phyloP scores from a whole-genome alignment of 2,888 invertebrate genomes.

The Ferdinandea cuprea region DNA sequence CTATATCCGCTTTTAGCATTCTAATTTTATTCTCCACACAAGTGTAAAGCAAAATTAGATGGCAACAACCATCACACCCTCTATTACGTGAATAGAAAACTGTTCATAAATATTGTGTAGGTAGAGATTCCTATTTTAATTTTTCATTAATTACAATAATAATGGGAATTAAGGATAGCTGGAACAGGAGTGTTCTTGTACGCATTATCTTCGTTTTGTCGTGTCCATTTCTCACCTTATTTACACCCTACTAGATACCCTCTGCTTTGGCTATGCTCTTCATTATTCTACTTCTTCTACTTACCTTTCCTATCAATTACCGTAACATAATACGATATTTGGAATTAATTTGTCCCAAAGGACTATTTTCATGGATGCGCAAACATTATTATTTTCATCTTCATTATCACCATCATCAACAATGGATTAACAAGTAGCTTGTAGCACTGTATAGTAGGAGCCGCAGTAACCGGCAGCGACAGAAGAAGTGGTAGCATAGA shows the following conservation, averaged over 20 bases:
- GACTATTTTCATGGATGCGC: conserved; percentile 71
- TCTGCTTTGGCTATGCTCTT: conserved; percentile 35
- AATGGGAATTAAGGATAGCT: conserved; percentile 37
- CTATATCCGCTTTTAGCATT: neutral
- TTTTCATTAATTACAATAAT: conserved; percentile 54
- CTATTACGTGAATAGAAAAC: neutral
- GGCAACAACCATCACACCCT: neutral
- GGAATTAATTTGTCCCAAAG: conserved; percentile 72
- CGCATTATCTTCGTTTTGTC: conserved; percentile 19
- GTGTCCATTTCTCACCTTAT: conserved; percentile 29
- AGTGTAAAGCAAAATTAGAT: neutral
- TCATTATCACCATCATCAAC: conserved; percentile 65
- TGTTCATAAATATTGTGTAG: conserved; percentile 1
- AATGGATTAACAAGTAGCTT: conserved; percentile 27
- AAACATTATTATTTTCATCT: conserved; percentile 69
- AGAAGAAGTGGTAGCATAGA: conserved; percentile 5
- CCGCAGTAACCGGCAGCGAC: conserved; percentile 11
- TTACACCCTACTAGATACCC: conserved; percentile 43
- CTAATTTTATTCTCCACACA: neutral
- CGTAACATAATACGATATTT: conserved; percentile 65
- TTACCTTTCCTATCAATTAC: conserved; percentile 64
- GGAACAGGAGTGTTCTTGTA: neutral
- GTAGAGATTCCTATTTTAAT: conserved; percentile 28
- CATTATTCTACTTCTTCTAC: conserved; percentile 44
- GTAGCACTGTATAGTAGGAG: neutral